phyloP scores from a whole-genome alignment of 2,797 vertebrate genomes.

The Pristis pectinata region DNA sequence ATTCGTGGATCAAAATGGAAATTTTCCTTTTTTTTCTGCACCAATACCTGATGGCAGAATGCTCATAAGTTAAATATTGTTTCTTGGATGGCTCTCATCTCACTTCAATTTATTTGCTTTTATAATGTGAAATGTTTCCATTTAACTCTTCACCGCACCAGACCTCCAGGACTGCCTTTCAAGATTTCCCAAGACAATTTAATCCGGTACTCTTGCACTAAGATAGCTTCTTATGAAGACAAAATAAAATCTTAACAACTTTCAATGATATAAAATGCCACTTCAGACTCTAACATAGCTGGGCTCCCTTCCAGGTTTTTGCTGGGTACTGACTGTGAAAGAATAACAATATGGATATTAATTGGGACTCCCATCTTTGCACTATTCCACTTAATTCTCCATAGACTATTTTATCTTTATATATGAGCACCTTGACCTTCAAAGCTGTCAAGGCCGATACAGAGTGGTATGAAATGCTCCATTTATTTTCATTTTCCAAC shows the following conservation, averaged over 20 bases:
- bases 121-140: neutral
- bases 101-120: neutral
- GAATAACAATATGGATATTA: neutral
- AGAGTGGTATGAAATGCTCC: slow-evolving; percentile 48
- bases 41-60: neutral
- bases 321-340: neutral
- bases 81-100: neutral
- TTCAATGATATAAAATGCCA: neutral
- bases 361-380: neutral
- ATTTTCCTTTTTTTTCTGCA: neutral
- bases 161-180: neutral
- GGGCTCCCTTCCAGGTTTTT: neutral
- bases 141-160: neutral
- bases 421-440: slow-evolving; percentile 50
- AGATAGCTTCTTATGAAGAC: neutral
- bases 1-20: neutral
- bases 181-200: neutral
- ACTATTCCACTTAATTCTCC: neutral
- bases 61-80: neutral
- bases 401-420: slow-evolving; percentile 8
- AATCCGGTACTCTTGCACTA: neutral
- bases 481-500: slow-evolving; percentile 48
- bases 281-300: neutral
- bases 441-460: slow-evolving; percentile 43
- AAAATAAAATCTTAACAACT: neutral